Percentiles rank a stretch among this genome's conserved stretches.
Conservation (phyloP, 2,797 vertebrate species). For the Fringilla coelebs region DNA sequence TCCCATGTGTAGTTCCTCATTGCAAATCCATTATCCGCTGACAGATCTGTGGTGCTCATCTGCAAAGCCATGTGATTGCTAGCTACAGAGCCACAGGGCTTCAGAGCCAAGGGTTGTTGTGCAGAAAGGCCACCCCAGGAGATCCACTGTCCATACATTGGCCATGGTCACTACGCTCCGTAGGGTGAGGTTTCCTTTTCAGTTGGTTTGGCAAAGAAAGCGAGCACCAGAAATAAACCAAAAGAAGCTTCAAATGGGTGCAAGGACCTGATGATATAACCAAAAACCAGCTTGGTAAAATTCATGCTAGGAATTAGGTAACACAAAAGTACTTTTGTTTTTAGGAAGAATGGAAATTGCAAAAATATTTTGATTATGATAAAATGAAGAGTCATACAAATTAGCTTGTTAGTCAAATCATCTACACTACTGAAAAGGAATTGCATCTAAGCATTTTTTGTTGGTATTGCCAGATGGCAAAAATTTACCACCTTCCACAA, state of each 20-base stretch:
- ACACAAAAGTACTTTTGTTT: not conserved
- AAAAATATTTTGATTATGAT: not conserved
- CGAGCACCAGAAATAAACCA: rapidly evolving
- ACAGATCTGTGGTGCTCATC: not conserved
- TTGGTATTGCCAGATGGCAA: not conserved
- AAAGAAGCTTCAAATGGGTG: not conserved
- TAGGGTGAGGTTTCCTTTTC: not conserved
- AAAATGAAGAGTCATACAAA: not conserved
- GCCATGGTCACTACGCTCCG: not conserved
- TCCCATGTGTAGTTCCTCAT: not conserved
- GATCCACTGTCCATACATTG: rapidly evolving
- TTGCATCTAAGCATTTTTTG: not conserved
- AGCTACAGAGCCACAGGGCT: not conserved
- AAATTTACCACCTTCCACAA: not conserved
- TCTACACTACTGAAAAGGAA: not conserved
- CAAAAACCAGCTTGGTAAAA: not conserved
- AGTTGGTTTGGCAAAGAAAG: not conserved
- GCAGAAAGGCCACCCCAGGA: not conserved
- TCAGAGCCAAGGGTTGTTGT: not conserved
- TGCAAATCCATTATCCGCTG: not conserved
- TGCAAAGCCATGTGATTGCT: not conserved
- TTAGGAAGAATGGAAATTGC: not conserved
- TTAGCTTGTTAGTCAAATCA: not conserved
- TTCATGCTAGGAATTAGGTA: not conserved
- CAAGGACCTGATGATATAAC: not conserved